Evolutionary conservation across 2,888 invertebrate species (phyloP).

Genomic region (Morpho deidamia): DNA sequence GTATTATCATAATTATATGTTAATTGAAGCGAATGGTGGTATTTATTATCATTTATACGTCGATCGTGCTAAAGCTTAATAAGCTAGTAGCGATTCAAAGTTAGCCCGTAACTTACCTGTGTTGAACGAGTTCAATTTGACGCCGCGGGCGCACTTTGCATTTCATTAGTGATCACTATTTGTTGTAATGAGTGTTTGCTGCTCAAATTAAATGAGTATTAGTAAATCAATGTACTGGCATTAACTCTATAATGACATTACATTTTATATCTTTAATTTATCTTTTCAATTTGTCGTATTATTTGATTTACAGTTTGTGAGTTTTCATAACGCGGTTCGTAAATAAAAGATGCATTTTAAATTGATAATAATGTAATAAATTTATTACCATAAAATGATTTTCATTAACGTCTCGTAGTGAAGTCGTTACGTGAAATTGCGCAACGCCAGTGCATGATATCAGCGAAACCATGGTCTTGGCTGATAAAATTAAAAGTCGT

Average conservation of each 20-base stretch:
- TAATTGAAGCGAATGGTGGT: no score
- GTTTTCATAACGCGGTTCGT: neutral
- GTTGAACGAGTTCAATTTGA: constrained; percentile 20
- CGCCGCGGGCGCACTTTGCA: constrained; percentile 28
- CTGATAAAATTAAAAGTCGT: constrained; percentile 69
- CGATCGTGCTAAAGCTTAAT: neutral
- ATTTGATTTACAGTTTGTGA: neutral
- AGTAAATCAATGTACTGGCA: constrained; percentile 2
- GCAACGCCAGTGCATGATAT: neutral
- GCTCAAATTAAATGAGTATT: constrained; percentile 17
- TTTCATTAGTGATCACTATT: constrained; percentile 22
- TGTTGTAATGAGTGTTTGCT: constrained; percentile 13
- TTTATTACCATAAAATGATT: neutral
- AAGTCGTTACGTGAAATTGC: neutral
- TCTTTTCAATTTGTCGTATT: neutral
- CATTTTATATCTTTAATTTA: neutral
- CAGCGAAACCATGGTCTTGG: constrained; percentile 33
- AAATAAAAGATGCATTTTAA: neutral
- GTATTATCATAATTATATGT: no score
- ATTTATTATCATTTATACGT: no score
- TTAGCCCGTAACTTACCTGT: constrained; percentile 12
- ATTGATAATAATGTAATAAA: neutral
- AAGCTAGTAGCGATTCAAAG: constrained; percentile 5
- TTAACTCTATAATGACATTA: neutral
- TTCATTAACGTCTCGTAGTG: neutral